Conservation (phyloP, 2,113 vertebrate genomes). For the Peromyscus maniculatus region DNA sequence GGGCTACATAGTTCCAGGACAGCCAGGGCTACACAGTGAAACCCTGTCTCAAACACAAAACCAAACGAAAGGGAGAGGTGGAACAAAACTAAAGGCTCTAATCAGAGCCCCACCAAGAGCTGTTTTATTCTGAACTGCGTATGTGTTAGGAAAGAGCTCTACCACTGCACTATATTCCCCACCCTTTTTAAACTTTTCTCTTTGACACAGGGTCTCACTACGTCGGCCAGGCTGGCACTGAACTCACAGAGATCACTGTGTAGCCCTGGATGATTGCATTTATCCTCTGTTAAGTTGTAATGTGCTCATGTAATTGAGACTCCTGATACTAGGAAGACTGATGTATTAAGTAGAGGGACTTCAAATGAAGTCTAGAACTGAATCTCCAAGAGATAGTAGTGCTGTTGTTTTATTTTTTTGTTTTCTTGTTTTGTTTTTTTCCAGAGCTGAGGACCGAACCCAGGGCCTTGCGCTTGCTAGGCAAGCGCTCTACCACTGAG, state of each 20-base stretch:
- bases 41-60: background rate
- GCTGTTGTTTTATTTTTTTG: background rate
- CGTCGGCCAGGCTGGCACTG: background rate
- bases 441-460: no score
- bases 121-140: background rate
- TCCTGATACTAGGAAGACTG: background rate
- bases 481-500: no score
- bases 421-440: no score
- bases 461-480: no score
- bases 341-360: no score
- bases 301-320: background rate
- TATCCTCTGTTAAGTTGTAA: background rate
- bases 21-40: background rate
- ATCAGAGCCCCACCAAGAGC: background rate
- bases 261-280: background rate
- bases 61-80: background rate
- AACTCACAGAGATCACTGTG: background rate
- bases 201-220: background rate
- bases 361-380: background rate
- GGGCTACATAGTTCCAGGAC: background rate
- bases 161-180: background rate
- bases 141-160: background rate
- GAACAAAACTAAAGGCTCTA: slow-evolving; percentile 34
- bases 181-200: background rate
- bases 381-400: slow-evolving; percentile 18